Conservation (phyloP, 2,888 invertebrate species). For the Dione juno region DNA sequence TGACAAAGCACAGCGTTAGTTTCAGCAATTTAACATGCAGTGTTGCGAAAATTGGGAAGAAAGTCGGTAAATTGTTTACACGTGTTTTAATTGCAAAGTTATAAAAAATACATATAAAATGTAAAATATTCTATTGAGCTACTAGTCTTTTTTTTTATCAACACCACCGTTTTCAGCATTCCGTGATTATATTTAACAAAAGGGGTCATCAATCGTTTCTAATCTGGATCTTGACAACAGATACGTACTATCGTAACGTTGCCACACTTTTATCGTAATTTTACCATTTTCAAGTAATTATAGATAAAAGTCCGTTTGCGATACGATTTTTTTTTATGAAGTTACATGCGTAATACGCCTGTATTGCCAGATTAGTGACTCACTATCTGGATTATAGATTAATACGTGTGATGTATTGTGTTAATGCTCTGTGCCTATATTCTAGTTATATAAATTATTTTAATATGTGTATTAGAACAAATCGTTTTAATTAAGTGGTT, state of each 20-base stretch:
- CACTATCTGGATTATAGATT: constrained; percentile 49
- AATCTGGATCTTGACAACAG: constrained; percentile 42
- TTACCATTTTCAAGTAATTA: constrained; percentile 40
- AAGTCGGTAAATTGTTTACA: too few species aligned
- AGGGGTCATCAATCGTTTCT: constrained; percentile 44
- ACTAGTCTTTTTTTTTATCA: constrained; percentile 24
- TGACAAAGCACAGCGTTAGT: too few species aligned
- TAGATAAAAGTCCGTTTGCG: constrained; percentile 41
- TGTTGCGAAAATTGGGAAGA: too few species aligned
- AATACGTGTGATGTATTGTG: constrained; percentile 23
- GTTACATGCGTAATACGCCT: constrained; percentile 53
- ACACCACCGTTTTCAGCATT: neutral
- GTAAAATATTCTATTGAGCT: constrained; percentile 19
- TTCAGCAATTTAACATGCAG: too few species aligned
- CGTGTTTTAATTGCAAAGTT: too few species aligned
- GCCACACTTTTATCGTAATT: constrained; percentile 33
- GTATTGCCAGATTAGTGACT: constrained; percentile 54
- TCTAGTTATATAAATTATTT: neutral
- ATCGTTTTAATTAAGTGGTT: neutral
- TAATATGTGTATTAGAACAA: neutral
- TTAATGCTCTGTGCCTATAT: neutral
- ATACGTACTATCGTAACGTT: constrained; percentile 29
- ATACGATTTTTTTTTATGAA: constrained; percentile 36
- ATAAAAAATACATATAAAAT: too few species aligned
- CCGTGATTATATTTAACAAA: constrained; percentile 36